phyloP scores from a whole-genome alignment of 2,797 vertebrate genomes.

The Coregonus ussuriensis region DNA sequence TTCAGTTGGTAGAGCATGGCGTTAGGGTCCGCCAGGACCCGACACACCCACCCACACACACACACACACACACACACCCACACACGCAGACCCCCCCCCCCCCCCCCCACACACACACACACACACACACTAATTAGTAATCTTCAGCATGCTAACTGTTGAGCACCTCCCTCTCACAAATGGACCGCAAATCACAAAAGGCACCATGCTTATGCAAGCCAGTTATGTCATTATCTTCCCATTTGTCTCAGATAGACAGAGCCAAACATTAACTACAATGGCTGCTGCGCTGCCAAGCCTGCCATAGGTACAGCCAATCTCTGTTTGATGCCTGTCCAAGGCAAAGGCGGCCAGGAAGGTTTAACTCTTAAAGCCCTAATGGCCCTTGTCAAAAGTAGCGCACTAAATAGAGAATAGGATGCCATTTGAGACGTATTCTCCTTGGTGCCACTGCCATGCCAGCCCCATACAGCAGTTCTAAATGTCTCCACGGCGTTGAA shows the following conservation, averaged over 20 bases:
- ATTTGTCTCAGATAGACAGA: slow-evolving; percentile 9
- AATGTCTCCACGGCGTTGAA: slow-evolving; percentile 39
- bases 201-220: neutral
- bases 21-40: too few relatives aligned
- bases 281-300: neutral
- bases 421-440: neutral
- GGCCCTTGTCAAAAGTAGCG: neutral
- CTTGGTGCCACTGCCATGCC: neutral
- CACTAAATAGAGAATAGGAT: neutral
- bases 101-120: neutral
- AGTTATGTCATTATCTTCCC: slow-evolving; percentile 4
- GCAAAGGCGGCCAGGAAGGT: neutral
- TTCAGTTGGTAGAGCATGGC: neutral
- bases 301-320: neutral
- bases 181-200: neutral
- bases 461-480: neutral
- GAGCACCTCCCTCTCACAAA: neutral
- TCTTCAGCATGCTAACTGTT: neutral
- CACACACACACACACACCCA: neutral
- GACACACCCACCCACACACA: too few relatives aligned
- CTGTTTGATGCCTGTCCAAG: neutral
- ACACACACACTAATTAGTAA: neutral
- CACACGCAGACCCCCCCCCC: too few relatives aligned
- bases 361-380: neutral
- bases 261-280: slow-evolving; percentile 1